phyloP scores from a whole-genome alignment of 2,113 vertebrate genomes.

The Upupa epops region DNA sequence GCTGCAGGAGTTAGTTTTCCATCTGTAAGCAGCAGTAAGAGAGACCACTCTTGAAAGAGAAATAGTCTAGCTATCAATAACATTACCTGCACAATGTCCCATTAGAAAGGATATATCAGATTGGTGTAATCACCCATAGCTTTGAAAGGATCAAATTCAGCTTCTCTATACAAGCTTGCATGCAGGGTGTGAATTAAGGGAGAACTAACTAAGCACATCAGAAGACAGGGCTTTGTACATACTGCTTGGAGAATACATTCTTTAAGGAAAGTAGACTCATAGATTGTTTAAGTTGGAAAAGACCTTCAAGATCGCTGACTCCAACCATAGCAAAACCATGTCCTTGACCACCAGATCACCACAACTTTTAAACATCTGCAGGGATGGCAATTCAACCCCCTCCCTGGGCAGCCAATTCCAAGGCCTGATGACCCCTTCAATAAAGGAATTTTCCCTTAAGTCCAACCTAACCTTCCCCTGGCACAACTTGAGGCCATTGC shows the following conservation, averaged over 20 bases:
- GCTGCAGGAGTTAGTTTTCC: background rate
- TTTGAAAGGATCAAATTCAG: constrained; percentile 8
- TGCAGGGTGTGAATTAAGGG: background rate
- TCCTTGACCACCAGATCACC: too few relatives aligned
- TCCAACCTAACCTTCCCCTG: too few relatives aligned
- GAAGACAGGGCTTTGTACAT: background rate
- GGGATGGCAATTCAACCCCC: too few relatives aligned
- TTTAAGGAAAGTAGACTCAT: background rate
- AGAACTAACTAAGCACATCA: background rate
- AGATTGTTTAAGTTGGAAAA: too few relatives aligned
- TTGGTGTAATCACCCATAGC: background rate
- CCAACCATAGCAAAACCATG: too few relatives aligned
- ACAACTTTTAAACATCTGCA: too few relatives aligned
- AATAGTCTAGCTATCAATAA: rapidly evolving
- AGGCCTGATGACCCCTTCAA: too few relatives aligned
- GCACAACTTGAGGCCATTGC: too few relatives aligned
- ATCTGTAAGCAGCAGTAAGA: background rate
- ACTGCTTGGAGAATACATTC: background rate
- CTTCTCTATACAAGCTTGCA: background rate
- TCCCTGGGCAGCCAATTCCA: too few relatives aligned
- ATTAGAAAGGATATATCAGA: background rate
- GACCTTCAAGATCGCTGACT: too few relatives aligned
- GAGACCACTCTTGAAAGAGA: background rate
- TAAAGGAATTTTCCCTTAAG: too few relatives aligned
- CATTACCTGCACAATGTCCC: background rate